Evolutionary conservation across 2,888 invertebrate species (phyloP).

Genomic region (Eledona agricola): DNA sequence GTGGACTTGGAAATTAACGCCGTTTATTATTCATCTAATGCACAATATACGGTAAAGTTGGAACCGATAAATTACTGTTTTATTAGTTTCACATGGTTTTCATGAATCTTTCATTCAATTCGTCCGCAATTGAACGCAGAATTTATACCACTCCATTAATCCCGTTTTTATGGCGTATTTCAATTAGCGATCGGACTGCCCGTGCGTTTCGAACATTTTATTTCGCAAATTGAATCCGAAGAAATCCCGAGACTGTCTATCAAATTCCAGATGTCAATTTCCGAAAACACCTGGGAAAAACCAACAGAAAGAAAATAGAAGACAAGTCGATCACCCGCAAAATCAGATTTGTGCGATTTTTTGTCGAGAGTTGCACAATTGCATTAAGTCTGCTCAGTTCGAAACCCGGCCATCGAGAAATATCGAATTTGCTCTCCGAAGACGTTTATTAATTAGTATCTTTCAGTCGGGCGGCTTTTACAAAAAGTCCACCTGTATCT

Average conservation of each 20-base stretch:
- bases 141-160: constrained; percentile 13
- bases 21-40: constrained; percentile 2
- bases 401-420: too few relatives aligned
- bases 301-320: not conserved
- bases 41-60: constrained; percentile 5
- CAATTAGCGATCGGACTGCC: not conserved
- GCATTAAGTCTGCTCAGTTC: too few relatives aligned
- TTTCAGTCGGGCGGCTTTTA: too few relatives aligned
- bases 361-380: too few relatives aligned
- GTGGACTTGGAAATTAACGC: constrained; percentile 5
- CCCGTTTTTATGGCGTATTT: constrained; percentile 9
- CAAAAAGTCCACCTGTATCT: too few relatives aligned
- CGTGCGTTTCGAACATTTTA: constrained; percentile 1
- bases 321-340: not conserved
- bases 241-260: constrained; percentile 5
- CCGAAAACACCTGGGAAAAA: constrained; percentile 4
- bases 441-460: too few relatives aligned
- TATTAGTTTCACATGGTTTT: constrained; percentile 3
- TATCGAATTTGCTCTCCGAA: too few relatives aligned
- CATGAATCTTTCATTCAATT: constrained; percentile 17
- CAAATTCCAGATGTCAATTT: constrained; percentile 6
- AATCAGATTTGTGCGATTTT: too few relatives aligned
- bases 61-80: constrained; percentile 5
- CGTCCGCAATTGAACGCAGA: constrained; percentile 5
- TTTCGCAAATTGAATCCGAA: constrained; percentile 4